Evolutionary conservation across 1,140 invertebrate species (phyloP), one percentile per base, ranked within the genome.

Genomic region (Acromyrmex charruanus): DNA sequence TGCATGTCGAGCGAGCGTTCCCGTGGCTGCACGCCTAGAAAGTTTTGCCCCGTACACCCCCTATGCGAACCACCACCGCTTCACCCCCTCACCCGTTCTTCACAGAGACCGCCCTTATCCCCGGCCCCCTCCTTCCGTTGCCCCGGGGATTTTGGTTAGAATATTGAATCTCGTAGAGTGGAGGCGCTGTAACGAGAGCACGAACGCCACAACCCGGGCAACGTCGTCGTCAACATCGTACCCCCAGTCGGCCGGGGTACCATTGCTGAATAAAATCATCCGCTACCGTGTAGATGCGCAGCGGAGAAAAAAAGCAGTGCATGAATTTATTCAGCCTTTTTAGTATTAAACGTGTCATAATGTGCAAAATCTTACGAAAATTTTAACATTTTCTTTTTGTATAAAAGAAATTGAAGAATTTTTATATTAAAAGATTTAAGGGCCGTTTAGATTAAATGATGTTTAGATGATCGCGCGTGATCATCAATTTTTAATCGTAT

Each of bases 81-180:
- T 65, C 55, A 21, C 79, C 72, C 25, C 44, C 68, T 39, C 44
- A 58, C 75, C 53, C 39, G 35, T 68, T 39, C 18, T 51, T 28
- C 21, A 68, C 31, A 39, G 28, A 68, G 55, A 84, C 66, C 66
- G 77, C 68, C 85, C 63, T 84, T 71, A 53, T 75, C 85, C 44
- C 77, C 74, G 49, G 35, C 28, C 18, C 82, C 71, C 77, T 31
- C 77, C 72, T 31, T 90, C 89, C 91, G 91, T 94, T 93, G 94
- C 94, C 93, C 94, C 91, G 91, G 94, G 94, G 94, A 95, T 95
- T 95, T 95, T 94, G 94, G 94, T 95, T 95, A 94, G 94, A 95
- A 95, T 95, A 95, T 95, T 95, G 94, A 95, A 95, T 95, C 94
- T 94, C 75, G 91, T 93, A 90, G 93, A 93, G 93, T 93, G 90